Conservation (phyloP, 2,888 invertebrate species). For the Chrysina gloriosa region DNA sequence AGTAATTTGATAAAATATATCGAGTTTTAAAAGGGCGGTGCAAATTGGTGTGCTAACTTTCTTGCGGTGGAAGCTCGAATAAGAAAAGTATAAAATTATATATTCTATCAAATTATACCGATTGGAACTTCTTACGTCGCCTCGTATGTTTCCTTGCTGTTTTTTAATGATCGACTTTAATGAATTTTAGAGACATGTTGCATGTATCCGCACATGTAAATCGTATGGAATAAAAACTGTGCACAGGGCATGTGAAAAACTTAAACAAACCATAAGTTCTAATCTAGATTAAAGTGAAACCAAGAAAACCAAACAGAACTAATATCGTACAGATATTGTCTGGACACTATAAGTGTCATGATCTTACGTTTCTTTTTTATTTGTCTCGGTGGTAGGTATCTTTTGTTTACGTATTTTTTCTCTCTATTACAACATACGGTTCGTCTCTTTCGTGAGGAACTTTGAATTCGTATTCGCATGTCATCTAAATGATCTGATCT, state of each 20-base stretch:
- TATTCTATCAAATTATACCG: conserved; percentile 17
- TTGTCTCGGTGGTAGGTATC: conserved; percentile 3
- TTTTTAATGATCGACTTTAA: not conserved
- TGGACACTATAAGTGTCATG: conserved; percentile 67
- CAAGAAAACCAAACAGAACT: conserved; percentile 36
- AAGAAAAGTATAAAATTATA: conserved; percentile 1
- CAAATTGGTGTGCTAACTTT: not conserved
- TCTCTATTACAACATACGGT: too few species aligned
- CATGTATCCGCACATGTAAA: not conserved
- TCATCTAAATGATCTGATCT: conserved; percentile 44
- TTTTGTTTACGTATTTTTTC: conserved; percentile 37
- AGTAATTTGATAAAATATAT: conserved; percentile 21
- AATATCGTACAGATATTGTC: conserved; percentile 56
- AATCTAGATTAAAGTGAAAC: conserved; percentile 30
- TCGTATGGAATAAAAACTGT: conserved; percentile 22
- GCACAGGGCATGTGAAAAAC: conserved; percentile 40
- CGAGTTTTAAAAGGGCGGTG: not conserved
- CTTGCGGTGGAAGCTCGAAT: not conserved
- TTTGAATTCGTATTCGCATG: not conserved
- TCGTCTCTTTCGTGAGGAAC: conserved; percentile 16
- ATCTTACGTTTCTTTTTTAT: conserved; percentile 49
- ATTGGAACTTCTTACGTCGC: too few species aligned
- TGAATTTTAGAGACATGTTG: conserved; percentile 19
- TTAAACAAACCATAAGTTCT: conserved; percentile 30
- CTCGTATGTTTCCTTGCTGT: too few species aligned